A percentile compares a stretch with the other conserved stretches of the same genome.
phyloP scores from a whole-genome alignment of 2,797 vertebrate genomes.

The Cryptoprocta ferox region DNA sequence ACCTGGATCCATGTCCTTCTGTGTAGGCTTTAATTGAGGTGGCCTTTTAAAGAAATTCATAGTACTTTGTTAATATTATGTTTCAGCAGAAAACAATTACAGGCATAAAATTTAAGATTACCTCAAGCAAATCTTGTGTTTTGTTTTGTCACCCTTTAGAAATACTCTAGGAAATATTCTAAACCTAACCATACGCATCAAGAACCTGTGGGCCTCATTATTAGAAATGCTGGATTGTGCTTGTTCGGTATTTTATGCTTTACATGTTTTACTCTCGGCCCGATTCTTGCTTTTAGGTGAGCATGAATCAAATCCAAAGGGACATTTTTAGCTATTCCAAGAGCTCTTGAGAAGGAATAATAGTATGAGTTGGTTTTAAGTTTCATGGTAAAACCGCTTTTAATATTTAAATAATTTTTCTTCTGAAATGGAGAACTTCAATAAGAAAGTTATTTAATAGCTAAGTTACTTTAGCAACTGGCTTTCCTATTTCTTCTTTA shows the following conservation, averaged over 20 bases:
- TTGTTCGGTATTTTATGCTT: constrained; percentile 44
- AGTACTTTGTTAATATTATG: constrained; percentile 29
- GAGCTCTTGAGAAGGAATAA: constrained; percentile 60
- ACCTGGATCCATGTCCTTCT: background rate
- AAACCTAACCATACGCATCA: background rate
- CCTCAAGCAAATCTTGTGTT: constrained; percentile 49
- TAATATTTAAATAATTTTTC: constrained; percentile 85
- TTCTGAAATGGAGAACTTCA: constrained; percentile 81
- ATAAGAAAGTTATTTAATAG: constrained; percentile 85
- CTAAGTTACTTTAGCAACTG: constrained; percentile 87
- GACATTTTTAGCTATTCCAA: constrained; percentile 71
- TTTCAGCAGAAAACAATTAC: constrained; percentile 48
- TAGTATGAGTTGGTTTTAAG: constrained; percentile 68
- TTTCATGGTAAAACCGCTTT: constrained; percentile 75
- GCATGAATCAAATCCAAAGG: constrained; percentile 56
- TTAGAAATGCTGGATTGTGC: constrained; percentile 1
- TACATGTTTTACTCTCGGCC: background rate
- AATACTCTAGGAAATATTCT: constrained; percentile 48
- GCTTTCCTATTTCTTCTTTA: constrained; percentile 83
- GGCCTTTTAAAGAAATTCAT: background rate
- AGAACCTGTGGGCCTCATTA: background rate
- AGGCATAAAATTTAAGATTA: constrained; percentile 23
- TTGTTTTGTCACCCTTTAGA: background rate
- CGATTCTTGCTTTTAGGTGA: constrained; percentile 61
- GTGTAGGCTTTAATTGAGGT: background rate